A percentile compares a stretch with the other conserved stretches of the same genome.
Conservation (phyloP, 1,140 invertebrate species). For the Drosophila navojoa region DNA sequence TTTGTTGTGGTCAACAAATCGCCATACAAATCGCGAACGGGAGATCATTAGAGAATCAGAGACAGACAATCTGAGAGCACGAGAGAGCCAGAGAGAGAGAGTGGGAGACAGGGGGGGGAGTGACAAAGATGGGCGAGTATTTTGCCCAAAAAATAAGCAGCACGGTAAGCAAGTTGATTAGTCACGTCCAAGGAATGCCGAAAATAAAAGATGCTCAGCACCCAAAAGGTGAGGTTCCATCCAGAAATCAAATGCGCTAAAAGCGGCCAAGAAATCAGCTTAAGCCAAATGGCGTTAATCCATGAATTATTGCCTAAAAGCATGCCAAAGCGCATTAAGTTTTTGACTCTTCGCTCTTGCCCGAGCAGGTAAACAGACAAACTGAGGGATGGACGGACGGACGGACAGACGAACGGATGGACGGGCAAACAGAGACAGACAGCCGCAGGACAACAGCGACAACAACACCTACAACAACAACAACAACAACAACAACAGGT, state of each 20-base stretch:
- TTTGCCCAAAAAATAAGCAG: slow-evolving; percentile 2
- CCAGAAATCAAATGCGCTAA: slow-evolving; percentile 69
- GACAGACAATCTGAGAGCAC: slow-evolving; percentile 17
- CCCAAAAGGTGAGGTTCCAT: slow-evolving; percentile 59
- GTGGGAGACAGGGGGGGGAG: slow-evolving; percentile 12
- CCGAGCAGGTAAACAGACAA: slow-evolving; percentile 36
- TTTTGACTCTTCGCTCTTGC: slow-evolving; percentile 56
- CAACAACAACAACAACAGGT: slow-evolving; percentile 30
- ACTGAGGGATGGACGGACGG: slow-evolving; percentile 3
- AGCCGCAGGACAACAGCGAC: slow-evolving; percentile 27
- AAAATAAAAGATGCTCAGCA: slow-evolving; percentile 40
- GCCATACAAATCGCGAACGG: slow-evolving; percentile 62
- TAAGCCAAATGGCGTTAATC: slow-evolving; percentile 83
- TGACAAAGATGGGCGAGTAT: slow-evolving; percentile 4
- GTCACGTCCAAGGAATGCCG: slow-evolving; percentile 76
- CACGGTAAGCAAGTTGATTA: slow-evolving; percentile 69
- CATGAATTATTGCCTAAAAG: slow-evolving; percentile 84
- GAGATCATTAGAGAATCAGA: slow-evolving; percentile 48
- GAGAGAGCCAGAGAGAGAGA: slow-evolving; percentile 32
- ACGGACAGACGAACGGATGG: neutral
- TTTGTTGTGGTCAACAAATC: slow-evolving; percentile 82
- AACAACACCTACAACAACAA: slow-evolving; percentile 1
- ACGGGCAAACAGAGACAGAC: neutral
- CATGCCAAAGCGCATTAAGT: slow-evolving; percentile 83
- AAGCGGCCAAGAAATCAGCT: slow-evolving; percentile 77